phyloP scores from a whole-genome alignment of 2,888 invertebrate genomes.

The Chrysolina americana region DNA sequence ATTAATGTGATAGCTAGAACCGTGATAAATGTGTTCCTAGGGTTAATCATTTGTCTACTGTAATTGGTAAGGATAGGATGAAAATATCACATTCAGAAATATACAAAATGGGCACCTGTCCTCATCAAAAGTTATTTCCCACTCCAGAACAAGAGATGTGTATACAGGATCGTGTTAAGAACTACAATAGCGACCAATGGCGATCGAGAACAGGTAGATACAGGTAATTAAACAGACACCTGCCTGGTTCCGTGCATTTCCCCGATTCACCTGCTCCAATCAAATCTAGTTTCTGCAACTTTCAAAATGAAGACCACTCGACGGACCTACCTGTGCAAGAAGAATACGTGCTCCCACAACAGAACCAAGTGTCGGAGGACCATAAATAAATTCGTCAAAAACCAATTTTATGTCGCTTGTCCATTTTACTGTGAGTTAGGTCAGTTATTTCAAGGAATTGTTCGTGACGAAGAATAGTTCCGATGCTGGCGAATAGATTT shows the following conservation, averaged over 20 bases:
- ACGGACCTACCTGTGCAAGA: slow-evolving; percentile 17
- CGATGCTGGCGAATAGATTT: slow-evolving; percentile 41
- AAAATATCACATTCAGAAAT: neutral
- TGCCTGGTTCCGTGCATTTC: neutral
- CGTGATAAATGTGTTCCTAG: too few species aligned
- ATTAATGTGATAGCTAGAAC: too few species aligned
- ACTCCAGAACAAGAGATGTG: neutral
- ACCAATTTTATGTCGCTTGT: slow-evolving; percentile 10
- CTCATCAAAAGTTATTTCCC: neutral
- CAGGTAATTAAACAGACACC: slow-evolving; percentile 1
- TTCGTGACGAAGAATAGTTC: slow-evolving; percentile 29
- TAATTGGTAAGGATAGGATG: too few species aligned
- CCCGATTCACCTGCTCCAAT: slow-evolving; percentile 28
- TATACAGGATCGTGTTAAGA: neutral
- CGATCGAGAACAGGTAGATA: neutral
- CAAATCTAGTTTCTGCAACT: neutral
- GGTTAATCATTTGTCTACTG: too few species aligned
- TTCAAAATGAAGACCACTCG: slow-evolving; percentile 11
- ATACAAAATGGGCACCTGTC: neutral
- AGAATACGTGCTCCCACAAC: slow-evolving; percentile 5
- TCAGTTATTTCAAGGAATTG: slow-evolving; percentile 20
- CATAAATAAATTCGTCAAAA: slow-evolving; percentile 15
- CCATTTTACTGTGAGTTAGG: neutral
- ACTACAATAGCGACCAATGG: slow-evolving; percentile 8
- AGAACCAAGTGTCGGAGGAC: neutral